These are phyloP conservation scores for Leptinotarsa juncta DNA, from an alignment of 2,888 invertebrate species.

Conservation along the genomic window DNA sequence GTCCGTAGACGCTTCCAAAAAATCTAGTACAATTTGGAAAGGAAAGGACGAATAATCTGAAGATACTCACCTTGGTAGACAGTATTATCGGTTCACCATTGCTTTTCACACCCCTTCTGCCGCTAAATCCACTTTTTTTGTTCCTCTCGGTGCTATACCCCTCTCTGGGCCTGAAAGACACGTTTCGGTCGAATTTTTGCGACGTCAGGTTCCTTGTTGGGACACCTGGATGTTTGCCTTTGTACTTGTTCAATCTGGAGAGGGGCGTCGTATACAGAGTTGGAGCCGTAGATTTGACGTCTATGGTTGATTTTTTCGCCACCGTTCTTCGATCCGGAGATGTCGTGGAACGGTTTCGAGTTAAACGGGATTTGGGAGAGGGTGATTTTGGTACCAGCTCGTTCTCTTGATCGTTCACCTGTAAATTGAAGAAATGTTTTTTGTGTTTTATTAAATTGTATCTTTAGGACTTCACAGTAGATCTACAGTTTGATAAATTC, in stretches of 20 bases:
- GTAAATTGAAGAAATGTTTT: conserved; percentile 32
- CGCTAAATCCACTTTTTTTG: conserved; percentile 7
- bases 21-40: too few relatives aligned
- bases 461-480: too few relatives aligned
- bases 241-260: conserved; percentile 30
- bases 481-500: too few relatives aligned
- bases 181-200: conserved; percentile 43
- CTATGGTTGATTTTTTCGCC: conserved; percentile 38
- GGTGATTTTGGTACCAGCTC: conserved; percentile 51
- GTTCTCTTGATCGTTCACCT: conserved; percentile 54
- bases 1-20: too few relatives aligned
- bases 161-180: conserved; percentile 29
- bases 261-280: conserved; percentile 38
- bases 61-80: conserved; percentile 34
- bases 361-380: conserved; percentile 44
- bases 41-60: too few relatives aligned
- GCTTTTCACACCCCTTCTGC: conserved; percentile 14
- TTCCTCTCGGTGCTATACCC: conserved; percentile 1
- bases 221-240: background rate
- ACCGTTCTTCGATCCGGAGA: conserved; percentile 28
- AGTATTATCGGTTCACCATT: conserved; percentile 23
- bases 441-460: background rate
- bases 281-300: conserved; percentile 22
- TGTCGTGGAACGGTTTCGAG: conserved; percentile 44
- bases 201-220: conserved; percentile 31